A percentile compares a stretch with the other conserved stretches of the same genome.
phyloP scores from a whole-genome alignment of 2,888 invertebrate species.

The Fragum sueziense region DNA sequence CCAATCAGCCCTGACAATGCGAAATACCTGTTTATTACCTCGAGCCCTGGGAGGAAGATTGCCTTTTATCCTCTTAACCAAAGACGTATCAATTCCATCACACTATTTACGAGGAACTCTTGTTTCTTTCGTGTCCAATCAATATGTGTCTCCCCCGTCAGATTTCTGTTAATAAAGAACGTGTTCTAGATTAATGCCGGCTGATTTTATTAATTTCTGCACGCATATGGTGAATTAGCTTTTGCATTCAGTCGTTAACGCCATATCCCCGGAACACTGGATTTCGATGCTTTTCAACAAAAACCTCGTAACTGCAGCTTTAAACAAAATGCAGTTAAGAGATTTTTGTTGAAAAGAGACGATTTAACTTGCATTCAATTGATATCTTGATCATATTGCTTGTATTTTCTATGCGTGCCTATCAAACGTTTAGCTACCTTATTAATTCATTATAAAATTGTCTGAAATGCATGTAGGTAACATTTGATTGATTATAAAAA shows the following conservation, averaged over 20 bases:
- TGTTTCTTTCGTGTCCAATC: conserved; percentile 1
- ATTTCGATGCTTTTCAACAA: too few relatives aligned
- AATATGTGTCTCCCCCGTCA: neutral
- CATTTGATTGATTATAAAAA: too few relatives aligned
- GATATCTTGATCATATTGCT: too few relatives aligned
- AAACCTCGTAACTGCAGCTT: too few relatives aligned
- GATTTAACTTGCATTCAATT: too few relatives aligned
- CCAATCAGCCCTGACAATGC: conserved; percentile 3
- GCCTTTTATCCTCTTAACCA: conserved; percentile 14
- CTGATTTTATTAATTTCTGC: conserved; percentile 19
- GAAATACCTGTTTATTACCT: conserved; percentile 9
- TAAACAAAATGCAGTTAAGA: too few relatives aligned
- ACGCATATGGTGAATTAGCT: neutral
- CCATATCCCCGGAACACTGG: too few relatives aligned
- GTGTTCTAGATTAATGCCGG: conserved; percentile 3
- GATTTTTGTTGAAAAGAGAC: neutral
- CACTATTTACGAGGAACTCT: conserved; percentile 8
- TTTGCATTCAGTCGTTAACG: neutral
- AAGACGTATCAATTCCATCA: conserved; percentile 17
- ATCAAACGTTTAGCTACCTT: too few relatives aligned
- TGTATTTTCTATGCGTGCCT: too few relatives aligned
- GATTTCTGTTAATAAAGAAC: conserved; percentile 24
- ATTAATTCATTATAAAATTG: too few relatives aligned
- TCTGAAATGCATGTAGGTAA: too few relatives aligned
- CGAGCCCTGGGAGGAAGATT: neutral